Evolutionary conservation across 2,888 invertebrate species (phyloP), one percentile per base, ranked within the genome.

Genomic region (Blastobasis lacticolella): DNA sequence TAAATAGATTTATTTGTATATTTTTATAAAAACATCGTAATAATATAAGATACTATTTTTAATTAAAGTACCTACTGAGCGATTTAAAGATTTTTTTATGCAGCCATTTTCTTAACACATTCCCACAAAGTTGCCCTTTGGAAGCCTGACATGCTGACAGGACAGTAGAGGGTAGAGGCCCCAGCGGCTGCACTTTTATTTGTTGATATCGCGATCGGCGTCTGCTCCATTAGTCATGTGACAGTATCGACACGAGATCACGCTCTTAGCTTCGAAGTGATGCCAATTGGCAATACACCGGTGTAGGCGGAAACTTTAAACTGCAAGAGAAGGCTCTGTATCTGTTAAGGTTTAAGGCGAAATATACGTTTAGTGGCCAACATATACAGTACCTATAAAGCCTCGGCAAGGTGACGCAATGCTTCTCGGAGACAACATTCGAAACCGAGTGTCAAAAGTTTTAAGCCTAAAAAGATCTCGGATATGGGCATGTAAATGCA

Each of bases 141-240:
- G 23, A 23, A 23, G 23, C 23, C 3, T 23, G 23, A 23, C 23
- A 23, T 23, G 23, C 23, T 23, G 23, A 23, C 23, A 23, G 23
- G 23, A 23, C 23, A 23, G 23, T 23, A 23, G 1, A 23, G 23
- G 23, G 23, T 23, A 23, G 23, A 23, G 23, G 23, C 23, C 23
- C 69, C 61, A 60, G 61, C 45, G 48, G 51, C 48, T 49, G 71
- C 79, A 75, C 78, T 87, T 85, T 86, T 84, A 83, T 85, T 84
- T 79, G 78, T 73, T 73, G 80, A 81, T 86, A 86, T 86, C 85
- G 72, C 73, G 81, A 81, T 82, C 87, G 86, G 87, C 86, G 87
- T 85, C 85, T 75, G 81, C 78, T 79, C 86, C 87, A 87, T 87
- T 88, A 87, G 84, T 88, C 87, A 86, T 81, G 78, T 86, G 87